phyloP scores from a whole-genome alignment of 2,113 vertebrate species.

The Hippoglossus stenolepis region DNA sequence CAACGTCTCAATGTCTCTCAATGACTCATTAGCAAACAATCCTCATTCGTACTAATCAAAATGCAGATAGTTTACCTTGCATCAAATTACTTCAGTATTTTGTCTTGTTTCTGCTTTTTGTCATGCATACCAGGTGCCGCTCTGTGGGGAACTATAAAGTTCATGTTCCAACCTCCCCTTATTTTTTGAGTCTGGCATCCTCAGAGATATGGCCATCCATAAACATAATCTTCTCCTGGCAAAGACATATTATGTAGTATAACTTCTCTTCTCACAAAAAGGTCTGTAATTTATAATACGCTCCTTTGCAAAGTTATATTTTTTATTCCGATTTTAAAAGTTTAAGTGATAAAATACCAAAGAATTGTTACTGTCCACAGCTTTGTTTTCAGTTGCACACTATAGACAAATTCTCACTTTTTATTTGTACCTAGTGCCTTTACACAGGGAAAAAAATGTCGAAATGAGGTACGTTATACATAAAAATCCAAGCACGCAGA shows the following conservation, averaged over 20 bases:
- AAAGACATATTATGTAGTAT: background rate
- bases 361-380: no score
- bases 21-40: background rate
- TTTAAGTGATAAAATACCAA: background rate
- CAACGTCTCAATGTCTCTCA: background rate
- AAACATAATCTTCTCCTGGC: conserved; percentile 3
- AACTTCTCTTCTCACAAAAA: background rate
- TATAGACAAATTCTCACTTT: background rate
- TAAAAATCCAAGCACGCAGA: background rate
- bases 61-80: conserved; percentile 1
- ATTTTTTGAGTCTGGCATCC: conserved; percentile 17
- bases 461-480: background rate
- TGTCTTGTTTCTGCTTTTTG: background rate
- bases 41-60: background rate
- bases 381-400: background rate
- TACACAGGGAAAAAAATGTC: background rate
- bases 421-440: background rate
- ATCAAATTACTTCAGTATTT: background rate
- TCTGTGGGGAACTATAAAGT: conserved; percentile 9
- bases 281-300: background rate
- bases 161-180: background rate
- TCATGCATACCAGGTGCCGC: background rate
- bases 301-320: background rate
- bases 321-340: background rate
- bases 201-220: conserved; percentile 28